phyloP scores from a whole-genome alignment of 2,888 invertebrate genomes.

The Aphrophora alni region DNA sequence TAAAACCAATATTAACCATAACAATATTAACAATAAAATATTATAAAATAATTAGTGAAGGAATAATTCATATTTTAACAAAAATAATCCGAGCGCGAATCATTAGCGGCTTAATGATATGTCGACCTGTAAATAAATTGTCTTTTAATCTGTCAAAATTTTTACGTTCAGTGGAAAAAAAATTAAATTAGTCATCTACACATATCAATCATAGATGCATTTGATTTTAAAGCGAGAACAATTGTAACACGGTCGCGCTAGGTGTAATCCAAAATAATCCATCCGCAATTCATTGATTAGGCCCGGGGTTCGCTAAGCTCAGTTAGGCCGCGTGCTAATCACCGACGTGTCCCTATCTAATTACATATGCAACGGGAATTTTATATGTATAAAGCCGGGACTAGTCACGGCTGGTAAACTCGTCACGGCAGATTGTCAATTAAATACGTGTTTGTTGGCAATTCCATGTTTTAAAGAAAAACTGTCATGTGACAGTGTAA shows the following conservation, averaged over 20 bases:
- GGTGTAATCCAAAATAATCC: background rate
- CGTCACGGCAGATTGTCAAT: background rate
- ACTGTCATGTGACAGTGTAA: no score
- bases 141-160: background rate
- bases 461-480: no score
- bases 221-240: conserved; percentile 24
- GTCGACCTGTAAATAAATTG: conserved; percentile 9
- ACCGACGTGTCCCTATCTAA: background rate
- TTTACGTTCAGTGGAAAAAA: background rate
- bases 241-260: background rate
- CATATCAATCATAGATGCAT: conserved; percentile 13
- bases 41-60: background rate
- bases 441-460: background rate
- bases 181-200: no score
- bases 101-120: background rate
- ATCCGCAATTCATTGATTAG: conserved; percentile 9
- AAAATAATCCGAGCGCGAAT: background rate
- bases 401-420: background rate
- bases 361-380: conserved; percentile 6
- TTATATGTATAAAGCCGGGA: background rate
- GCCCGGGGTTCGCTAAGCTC: background rate
- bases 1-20: no score
- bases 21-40: background rate
- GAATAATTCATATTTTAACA: background rate
- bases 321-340: background rate